Conservation (phyloP, 2,797 vertebrate species). For the Premnoplex brunnescens region DNA sequence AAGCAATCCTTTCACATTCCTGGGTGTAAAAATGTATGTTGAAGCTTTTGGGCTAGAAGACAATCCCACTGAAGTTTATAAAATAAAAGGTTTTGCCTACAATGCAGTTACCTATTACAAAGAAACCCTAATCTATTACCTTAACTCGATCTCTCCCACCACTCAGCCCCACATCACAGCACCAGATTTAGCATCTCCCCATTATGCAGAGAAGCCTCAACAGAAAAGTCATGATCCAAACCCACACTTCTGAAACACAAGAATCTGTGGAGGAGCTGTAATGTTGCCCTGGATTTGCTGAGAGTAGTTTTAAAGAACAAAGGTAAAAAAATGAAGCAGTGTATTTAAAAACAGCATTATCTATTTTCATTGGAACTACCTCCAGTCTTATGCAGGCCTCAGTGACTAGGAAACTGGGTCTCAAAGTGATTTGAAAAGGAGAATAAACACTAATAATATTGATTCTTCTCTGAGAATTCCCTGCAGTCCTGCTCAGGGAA, state of each 20-base stretch:
- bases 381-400: background rate
- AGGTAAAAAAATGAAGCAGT: background rate
- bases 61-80: background rate
- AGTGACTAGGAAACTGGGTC: background rate
- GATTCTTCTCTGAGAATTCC: constrained; percentile 40
- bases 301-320: background rate
- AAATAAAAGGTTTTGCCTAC: background rate
- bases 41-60: background rate
- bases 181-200: background rate
- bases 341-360: background rate
- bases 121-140: background rate
- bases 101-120: background rate
- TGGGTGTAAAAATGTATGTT: background rate
- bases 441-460: constrained; percentile 32
- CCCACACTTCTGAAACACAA: background rate
- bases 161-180: background rate
- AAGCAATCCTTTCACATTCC: background rate
- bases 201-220: background rate
- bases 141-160: background rate
- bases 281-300: background rate
- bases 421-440: constrained; percentile 33
- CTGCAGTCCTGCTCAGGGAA: background rate
- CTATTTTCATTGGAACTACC: background rate
- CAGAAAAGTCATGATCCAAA: background rate
- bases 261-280: background rate